Base-by-base conservation (phyloP, 2,888 invertebrate genomes). In the Drosophila pseudotakahashii region DNA sequence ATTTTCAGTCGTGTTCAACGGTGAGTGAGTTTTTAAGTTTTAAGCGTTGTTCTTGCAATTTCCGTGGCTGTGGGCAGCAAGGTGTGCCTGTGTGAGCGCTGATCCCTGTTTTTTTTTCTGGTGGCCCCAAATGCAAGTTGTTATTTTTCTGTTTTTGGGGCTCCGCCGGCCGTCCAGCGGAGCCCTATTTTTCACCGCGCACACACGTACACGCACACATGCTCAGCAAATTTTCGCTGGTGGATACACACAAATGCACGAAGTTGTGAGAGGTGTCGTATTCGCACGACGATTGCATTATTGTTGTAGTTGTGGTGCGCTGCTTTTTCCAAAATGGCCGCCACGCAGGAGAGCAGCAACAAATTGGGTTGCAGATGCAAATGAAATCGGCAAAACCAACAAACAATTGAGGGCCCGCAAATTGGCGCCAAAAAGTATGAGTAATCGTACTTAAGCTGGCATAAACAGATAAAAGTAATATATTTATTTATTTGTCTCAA, bases 261-360 rank as follows among this genome's bases (percentile, higher is more conserved):
- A 81, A 71, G 34, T 50, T 61, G 61, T 61, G 70, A 71, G 71
- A 55, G 81, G 84, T 80, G 75, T 72, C 53, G 76, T 77, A 66
- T 80, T 73, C 54, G 73, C 83, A 71, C 81, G 69, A 71, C 73
- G 71, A 67, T 73, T 79, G 79, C 79, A 79, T 74, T 44, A 32
- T 71, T 84, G 79, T 79, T 37, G 39, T 58, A 48, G 63, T 80
- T 74, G 64, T 83, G 75, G 41, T 59, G 60, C 32, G 60, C 26
- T 69, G 37, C 26, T 60, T 50, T 72, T 72, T 70, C 50, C 73
- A 70, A 70, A 63, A 70, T 70, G 70, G 70, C 70, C 39, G 69
- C 70, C 42, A 53, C 62, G 50, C 32, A 48, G 47, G 41, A 41
- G 39, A 47, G 47, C 30, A 52, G 45, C n/a, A 61, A 23, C 36